Evolutionary conservation across 2,888 invertebrate species (phyloP).

Genomic region (Eupithecia tripunctaria): DNA sequence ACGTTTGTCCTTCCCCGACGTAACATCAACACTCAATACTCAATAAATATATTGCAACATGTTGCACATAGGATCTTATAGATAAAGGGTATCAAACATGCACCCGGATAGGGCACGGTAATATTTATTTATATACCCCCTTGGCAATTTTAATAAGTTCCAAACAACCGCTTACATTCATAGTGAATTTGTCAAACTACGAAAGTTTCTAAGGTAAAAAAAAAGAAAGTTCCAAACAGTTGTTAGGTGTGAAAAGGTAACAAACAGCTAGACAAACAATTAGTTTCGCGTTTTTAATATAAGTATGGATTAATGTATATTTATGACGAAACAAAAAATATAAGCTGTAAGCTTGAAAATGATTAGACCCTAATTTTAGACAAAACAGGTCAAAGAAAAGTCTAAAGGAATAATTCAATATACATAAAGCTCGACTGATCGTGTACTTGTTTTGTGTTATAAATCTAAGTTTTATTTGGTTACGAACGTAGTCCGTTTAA

Average conservation of each 20-base stretch:
- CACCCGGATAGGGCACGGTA: too few species aligned
- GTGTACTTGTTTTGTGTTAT: not conserved
- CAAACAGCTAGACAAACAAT: not conserved
- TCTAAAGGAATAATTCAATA: not conserved
- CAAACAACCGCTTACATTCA: too few species aligned
- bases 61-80: too few species aligned
- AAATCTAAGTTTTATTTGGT: slow-evolving; percentile 31
- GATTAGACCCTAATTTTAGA: not conserved
- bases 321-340: not conserved
- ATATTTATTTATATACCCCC: too few species aligned
- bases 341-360: not conserved
- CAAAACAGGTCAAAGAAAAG: not conserved
- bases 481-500: slow-evolving; percentile 18
- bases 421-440: not conserved
- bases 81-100: too few species aligned
- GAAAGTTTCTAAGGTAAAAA: too few species aligned
- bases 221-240: too few species aligned
- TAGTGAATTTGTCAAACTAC: too few species aligned
- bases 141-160: too few species aligned
- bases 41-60: too few species aligned
- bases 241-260: not conserved
- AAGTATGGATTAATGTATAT: not conserved
- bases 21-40: too few species aligned
- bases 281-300: not conserved
- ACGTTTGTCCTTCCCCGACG: not conserved